Evolutionary conservation across 2,113 vertebrate genomes (phyloP).

Genomic region (Equus przewalskii): DNA sequence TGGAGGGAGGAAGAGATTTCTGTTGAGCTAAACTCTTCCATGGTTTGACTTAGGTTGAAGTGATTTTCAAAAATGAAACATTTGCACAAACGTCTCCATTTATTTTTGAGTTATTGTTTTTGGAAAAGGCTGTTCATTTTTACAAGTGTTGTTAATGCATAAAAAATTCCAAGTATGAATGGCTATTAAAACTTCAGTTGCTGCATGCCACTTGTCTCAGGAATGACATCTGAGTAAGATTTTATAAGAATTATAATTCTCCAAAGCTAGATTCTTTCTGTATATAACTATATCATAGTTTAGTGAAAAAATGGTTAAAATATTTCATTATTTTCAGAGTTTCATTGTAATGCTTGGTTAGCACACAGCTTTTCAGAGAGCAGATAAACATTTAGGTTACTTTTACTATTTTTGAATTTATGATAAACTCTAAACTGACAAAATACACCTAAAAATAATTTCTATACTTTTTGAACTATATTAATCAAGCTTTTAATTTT

Average conservation of each 20-base stretch:
- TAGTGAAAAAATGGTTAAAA: constrained; percentile 33
- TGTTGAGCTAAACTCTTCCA: constrained; percentile 76
- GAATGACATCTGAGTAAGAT: constrained; percentile 46
- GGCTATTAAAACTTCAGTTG: constrained; percentile 56
- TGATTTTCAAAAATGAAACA: constrained; percentile 72
- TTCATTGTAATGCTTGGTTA: constrained; percentile 45
- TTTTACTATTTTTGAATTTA: constrained; percentile 47
- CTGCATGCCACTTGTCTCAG: constrained; percentile 1
- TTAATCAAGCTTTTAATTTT: constrained; percentile 17
- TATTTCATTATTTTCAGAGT: constrained; percentile 53
- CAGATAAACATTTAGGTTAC: constrained; percentile 40
- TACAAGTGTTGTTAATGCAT: constrained; percentile 65
- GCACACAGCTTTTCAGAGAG: constrained; percentile 22
- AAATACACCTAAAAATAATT: constrained; percentile 42
- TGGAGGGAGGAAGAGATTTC: constrained; percentile 44
- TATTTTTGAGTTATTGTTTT: constrained; percentile 69
- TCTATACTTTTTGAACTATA: background rate
- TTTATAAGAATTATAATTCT: constrained; percentile 58
- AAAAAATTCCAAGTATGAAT: constrained; percentile 46
- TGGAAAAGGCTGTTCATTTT: constrained; percentile 65
- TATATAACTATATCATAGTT: constrained; percentile 31
- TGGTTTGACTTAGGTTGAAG: constrained; percentile 66
- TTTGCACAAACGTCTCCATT: constrained; percentile 63
- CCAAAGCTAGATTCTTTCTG: constrained; percentile 36
- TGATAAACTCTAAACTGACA: constrained; percentile 33